These are phyloP conservation scores for Lycaon pictus DNA, from an alignment of 2,113 vertebrate genomes.

Conservation along the genomic window DNA sequence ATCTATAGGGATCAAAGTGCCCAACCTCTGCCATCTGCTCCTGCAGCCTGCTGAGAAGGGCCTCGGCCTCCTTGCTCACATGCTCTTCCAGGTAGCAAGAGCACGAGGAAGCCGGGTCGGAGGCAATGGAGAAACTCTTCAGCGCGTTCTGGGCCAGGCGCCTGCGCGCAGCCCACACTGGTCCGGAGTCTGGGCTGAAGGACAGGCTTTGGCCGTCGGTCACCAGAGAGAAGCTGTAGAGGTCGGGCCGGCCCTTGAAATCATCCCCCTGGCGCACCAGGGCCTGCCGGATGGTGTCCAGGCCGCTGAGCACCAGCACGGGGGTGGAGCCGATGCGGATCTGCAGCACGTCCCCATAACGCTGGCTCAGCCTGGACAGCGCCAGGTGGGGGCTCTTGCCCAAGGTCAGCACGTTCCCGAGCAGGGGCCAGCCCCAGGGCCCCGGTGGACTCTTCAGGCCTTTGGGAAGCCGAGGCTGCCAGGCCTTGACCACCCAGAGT, in stretches of 20 bases:
- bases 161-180: constrained; percentile 89
- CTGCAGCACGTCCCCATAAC: constrained; percentile 92
- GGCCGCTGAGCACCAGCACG: constrained; percentile 93
- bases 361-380: constrained; percentile 90
- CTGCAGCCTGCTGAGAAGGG: constrained; percentile 86
- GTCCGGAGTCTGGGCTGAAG: constrained; percentile 89
- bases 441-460: constrained; percentile 91
- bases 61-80: constrained; percentile 88
- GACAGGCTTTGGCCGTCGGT: constrained; percentile 89
- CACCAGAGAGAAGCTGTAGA: constrained; percentile 88
- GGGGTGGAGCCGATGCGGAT: constrained; percentile 92
- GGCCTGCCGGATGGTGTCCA: constrained; percentile 91
- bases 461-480: constrained; percentile 84
- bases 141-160: constrained; percentile 92
- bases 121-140: constrained; percentile 88
- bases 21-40: constrained; percentile 85
- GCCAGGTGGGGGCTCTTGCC: constrained; percentile 89
- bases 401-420: constrained; percentile 91
- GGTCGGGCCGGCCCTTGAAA: constrained; percentile 92
- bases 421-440: constrained; percentile 90
- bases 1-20: constrained; percentile 90
- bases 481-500: constrained; percentile 86
- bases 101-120: constrained; percentile 77
- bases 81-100: constrained; percentile 93
- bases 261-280: constrained; percentile 93